These are phyloP conservation scores for Aphelenchoides fujianensis DNA, from an alignment of 1,140 invertebrate genomes.

Conservation along the genomic window DNA sequence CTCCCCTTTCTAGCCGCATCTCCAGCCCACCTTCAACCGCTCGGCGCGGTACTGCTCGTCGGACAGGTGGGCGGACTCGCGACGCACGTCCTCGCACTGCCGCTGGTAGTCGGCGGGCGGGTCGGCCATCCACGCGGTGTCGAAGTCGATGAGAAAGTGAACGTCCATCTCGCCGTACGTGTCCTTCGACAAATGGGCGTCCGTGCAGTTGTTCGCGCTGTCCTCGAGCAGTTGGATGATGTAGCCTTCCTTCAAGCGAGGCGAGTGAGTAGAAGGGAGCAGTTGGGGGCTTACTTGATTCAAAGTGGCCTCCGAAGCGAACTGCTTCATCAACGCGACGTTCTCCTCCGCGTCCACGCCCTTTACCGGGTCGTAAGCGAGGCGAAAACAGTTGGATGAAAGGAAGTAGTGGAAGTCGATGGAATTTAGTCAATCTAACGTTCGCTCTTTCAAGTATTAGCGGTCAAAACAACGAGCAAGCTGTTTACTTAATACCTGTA, in stretches of 20 bases:
- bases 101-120: conserved; percentile 65
- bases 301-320: not conserved
- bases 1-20: too few species aligned
- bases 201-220: conserved; percentile 68
- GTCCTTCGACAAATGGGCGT: conserved; percentile 68
- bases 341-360: conserved; percentile 4
- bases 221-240: conserved; percentile 65
- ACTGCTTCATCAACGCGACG: conserved; percentile 4
- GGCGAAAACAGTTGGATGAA: not conserved
- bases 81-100: conserved; percentile 66
- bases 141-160: conserved; percentile 70
- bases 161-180: conserved; percentile 68
- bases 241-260: conserved; percentile 62
- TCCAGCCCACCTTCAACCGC: conserved; percentile 67
- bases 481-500: too few species aligned
- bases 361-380: not conserved
- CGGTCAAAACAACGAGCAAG: too few species aligned
- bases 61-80: conserved; percentile 68
- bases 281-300: not conserved
- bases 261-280: not conserved
- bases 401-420: too few species aligned
- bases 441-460: too few species aligned
- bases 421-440: too few species aligned
- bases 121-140: conserved; percentile 68
- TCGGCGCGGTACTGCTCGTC: conserved; percentile 67